These are phyloP conservation scores for Romanogobio albipinnatus DNA, from an alignment of 2,113 vertebrate species.

Conservation along the genomic window DNA sequence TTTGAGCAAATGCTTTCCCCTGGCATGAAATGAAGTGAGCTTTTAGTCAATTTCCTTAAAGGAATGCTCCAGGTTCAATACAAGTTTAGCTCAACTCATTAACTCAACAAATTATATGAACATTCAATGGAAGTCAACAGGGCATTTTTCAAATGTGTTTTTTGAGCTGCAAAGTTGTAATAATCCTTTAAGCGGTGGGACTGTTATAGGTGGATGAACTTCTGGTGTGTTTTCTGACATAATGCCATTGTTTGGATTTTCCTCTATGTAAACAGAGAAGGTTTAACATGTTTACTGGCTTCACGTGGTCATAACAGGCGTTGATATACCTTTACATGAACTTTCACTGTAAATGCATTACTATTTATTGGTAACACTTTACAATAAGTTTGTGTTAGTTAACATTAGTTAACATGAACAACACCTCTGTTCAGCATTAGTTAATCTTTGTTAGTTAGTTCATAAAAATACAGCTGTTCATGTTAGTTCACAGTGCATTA, in stretches of 20 bases:
- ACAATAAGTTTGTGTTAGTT: too few relatives aligned
- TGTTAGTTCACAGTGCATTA: too few relatives aligned
- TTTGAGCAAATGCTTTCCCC: neutral
- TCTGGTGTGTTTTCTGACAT: neutral
- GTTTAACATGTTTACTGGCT: neutral
- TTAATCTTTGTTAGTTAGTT: too few relatives aligned
- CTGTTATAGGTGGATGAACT: neutral
- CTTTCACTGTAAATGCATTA: neutral
- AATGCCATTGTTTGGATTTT: constrained; percentile 23
- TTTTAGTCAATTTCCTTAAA: neutral
- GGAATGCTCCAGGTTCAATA: neutral
- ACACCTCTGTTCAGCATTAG: too few relatives aligned
- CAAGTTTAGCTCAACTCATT: neutral
- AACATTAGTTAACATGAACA: too few relatives aligned
- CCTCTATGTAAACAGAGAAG: neutral
- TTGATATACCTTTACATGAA: neutral
- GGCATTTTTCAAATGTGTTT: neutral
- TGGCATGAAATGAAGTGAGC: neutral
- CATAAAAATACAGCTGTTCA: too few relatives aligned
- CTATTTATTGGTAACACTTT: too few relatives aligned
- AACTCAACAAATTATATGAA: constrained; percentile 1
- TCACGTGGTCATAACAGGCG: neutral
- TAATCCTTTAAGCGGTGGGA: constrained; percentile 20
- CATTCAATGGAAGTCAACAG: neutral
- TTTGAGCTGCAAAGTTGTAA: constrained; percentile 11